Percentiles rank a stretch among this genome's conserved stretches.
Evolutionary conservation across 2,797 vertebrate species (phyloP).

Genomic region (Telmatherina bonti): DNA sequence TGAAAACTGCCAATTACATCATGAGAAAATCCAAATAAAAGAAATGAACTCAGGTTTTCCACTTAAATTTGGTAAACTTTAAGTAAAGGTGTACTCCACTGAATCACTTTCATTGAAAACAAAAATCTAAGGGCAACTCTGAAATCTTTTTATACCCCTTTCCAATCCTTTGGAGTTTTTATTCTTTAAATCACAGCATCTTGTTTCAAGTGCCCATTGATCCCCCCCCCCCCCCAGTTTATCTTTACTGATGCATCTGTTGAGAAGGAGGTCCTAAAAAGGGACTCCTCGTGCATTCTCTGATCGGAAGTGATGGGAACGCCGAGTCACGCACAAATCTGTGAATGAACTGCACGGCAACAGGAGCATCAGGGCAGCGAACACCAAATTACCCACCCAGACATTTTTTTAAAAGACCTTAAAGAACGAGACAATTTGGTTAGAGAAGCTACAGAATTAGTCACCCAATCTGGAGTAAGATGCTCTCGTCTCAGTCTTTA

Average conservation of each 20-base stretch:
- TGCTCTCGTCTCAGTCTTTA: conserved; percentile 94
- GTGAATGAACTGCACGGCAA: too few species aligned
- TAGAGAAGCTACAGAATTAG: conserved; percentile 40
- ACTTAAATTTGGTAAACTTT: conserved; percentile 74
- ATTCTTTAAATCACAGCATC: conserved; percentile 4
- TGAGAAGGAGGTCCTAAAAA: conserved; percentile 10
- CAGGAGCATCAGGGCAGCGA: conserved; percentile 82
- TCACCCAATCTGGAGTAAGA: conserved; percentile 83
- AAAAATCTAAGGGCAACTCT: conserved; percentile 66
- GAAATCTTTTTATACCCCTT: conserved; percentile 59
- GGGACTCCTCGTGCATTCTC: conserved; percentile 29
- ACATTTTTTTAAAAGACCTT: conserved; percentile 75
- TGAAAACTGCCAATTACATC: conserved; percentile 82
- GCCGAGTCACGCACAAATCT: conserved; percentile 38
- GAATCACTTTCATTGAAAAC: conserved; percentile 56
- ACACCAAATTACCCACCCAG: conserved; percentile 69
- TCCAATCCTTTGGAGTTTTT: conserved; percentile 56
- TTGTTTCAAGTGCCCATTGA: conserved; percentile 56
- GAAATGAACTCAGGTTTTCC: conserved; percentile 55
- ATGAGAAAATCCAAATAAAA: conserved; percentile 70
- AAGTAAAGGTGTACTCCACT: conserved; percentile 46
- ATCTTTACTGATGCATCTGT: conserved; percentile 67
- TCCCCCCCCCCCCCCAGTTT: conserved; percentile 62
- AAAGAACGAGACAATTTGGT: conserved; percentile 83
- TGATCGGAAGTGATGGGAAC: not conserved